phyloP scores from a whole-genome alignment of 2,113 vertebrate genomes.

The Fulica atra region DNA sequence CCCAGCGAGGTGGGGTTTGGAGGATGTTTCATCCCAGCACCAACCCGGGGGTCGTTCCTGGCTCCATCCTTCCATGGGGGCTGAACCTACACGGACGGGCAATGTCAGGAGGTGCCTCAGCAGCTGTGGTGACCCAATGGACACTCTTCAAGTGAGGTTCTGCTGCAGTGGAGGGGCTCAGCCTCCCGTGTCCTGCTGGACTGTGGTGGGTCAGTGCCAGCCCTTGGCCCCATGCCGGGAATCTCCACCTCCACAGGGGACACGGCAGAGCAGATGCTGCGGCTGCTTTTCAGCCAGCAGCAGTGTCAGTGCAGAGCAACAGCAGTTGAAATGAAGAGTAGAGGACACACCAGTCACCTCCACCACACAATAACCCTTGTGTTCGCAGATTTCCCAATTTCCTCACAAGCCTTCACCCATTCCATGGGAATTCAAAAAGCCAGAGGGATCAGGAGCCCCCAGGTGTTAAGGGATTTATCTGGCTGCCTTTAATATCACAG shows the following conservation, averaged over 20 bases:
- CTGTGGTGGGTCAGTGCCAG: not conserved
- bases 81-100: rapidly evolving
- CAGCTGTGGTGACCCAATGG: rapidly evolving
- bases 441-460: not conserved
- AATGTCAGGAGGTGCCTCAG: rapidly evolving
- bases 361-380: not conserved
- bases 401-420: not conserved
- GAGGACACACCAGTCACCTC: not conserved
- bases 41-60: rapidly evolving
- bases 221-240: not conserved
- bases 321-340: not conserved
- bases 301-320: rapidly evolving
- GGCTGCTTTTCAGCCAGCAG: not conserved
- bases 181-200: not conserved
- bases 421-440: not conserved
- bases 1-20: not conserved
- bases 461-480: not conserved
- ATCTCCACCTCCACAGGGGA: not conserved
- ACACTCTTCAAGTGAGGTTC: not conserved
- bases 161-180: rapidly evolving
- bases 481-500: not conserved
- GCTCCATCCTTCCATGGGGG: rapidly evolving
- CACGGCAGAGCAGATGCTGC: not conserved
- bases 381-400: not conserved
- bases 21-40: not conserved